A percentile compares a stretch with the other conserved stretches of the same genome.
Evolutionary conservation across 1,140 invertebrate species (phyloP).

Genomic region (Phthorimaea operculella): DNA sequence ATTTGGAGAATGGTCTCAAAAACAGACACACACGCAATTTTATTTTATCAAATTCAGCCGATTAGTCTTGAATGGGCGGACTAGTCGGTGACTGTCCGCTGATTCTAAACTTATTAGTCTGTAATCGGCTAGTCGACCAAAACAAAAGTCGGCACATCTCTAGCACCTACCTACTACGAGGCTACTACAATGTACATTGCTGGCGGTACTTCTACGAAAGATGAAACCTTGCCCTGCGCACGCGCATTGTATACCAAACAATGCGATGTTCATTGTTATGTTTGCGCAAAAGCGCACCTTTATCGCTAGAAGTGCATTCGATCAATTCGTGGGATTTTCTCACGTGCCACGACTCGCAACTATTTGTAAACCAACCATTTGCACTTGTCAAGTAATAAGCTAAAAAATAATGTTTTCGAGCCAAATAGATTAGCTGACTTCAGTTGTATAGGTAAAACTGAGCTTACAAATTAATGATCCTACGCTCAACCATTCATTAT

Average conservation of each 20-base stretch:
- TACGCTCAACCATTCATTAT: no score
- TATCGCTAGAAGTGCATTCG: constrained; percentile 35
- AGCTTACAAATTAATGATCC: no score
- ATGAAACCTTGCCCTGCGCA: neutral
- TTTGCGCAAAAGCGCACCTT: constrained; percentile 25
- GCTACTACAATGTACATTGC: constrained; percentile 22
- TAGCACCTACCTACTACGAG: no score
- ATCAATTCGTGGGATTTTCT: constrained; percentile 51
- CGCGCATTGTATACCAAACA: constrained; percentile 24
- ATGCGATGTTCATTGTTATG: constrained; percentile 21
- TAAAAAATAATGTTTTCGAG: neutral
- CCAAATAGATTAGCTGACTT: neutral
- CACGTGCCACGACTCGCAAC: constrained; percentile 41
- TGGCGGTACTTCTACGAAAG: constrained; percentile 1
- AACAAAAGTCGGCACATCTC: no score
- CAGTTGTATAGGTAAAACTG: no score
- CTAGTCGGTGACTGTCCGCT: no score
- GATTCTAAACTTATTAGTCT: no score
- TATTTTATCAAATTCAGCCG: no score
- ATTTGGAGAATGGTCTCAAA: no score
- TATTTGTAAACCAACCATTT: constrained; percentile 49
- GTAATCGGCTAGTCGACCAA: no score
- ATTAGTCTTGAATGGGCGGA: no score
- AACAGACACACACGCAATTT: no score
- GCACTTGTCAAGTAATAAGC: constrained; percentile 16